These are phyloP conservation scores for Cavia aperea DNA, from an alignment of 2,113 vertebrate species.

Conservation along the genomic window DNA sequence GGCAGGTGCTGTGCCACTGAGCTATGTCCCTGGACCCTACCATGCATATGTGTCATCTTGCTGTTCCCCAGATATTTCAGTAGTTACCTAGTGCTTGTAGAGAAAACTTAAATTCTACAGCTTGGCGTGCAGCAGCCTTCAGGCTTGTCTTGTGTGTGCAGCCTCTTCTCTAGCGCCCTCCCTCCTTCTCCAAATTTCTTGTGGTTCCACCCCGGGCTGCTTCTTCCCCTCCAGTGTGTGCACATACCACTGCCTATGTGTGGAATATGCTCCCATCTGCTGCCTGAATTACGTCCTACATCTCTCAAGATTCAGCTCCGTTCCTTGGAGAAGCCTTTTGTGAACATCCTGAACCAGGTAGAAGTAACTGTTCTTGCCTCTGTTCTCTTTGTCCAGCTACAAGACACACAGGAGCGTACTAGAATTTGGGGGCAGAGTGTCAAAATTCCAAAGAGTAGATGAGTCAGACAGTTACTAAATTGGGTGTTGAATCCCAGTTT, in stretches of 20 bases:
- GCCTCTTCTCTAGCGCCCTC: neutral
- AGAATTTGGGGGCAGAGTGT: neutral
- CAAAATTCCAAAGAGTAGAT: neutral
- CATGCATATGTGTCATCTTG: neutral
- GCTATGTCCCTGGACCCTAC: neutral
- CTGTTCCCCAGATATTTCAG: neutral
- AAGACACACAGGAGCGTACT: neutral
- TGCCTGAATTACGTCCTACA: neutral
- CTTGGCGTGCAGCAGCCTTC: neutral
- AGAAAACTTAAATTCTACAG: neutral
- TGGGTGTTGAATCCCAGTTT: neutral
- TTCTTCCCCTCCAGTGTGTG: neutral
- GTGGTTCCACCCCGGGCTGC: neutral
- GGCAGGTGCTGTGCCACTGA: too few species aligned
- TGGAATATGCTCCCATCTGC: neutral
- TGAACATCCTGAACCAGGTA: neutral
- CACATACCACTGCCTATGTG: neutral
- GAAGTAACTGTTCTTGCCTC: neutral
- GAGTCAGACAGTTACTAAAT: neutral
- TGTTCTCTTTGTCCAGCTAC: neutral
- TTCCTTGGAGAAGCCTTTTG: neutral
- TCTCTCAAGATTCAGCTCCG: neutral
- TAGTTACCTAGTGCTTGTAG: neutral
- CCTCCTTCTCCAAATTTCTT: neutral
- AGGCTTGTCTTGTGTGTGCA: neutral